phyloP scores from a whole-genome alignment of 2,797 vertebrate genomes.

The Labeo calbasu region DNA sequence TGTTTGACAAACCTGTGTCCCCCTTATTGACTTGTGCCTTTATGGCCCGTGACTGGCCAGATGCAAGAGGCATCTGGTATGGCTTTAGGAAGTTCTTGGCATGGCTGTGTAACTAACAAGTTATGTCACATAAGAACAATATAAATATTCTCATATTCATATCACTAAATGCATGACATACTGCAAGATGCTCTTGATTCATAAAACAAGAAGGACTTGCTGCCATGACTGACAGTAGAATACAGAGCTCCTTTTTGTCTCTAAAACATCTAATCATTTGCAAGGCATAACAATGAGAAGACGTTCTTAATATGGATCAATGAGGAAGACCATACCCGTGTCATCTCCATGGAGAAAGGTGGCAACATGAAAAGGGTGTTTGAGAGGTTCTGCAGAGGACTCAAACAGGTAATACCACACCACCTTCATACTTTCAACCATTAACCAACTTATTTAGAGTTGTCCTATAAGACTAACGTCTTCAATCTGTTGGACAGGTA shows the following conservation, averaged over 20 bases:
- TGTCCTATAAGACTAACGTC: neutral
- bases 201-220: neutral
- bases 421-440: neutral
- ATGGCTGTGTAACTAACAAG: neutral
- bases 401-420: conserved; percentile 81
- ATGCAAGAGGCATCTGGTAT: conserved; percentile 92
- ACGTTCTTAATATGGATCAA: conserved; percentile 96
- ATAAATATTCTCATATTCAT: neutral
- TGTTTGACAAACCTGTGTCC: conserved; percentile 94
- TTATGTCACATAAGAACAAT: neutral
- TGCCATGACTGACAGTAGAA: neutral
- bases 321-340: conserved; percentile 94
- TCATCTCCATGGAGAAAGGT: conserved; percentile 98
- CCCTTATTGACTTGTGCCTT: conserved; percentile 89
- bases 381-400: conserved; percentile 91
- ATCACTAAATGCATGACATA: conserved; percentile 12
- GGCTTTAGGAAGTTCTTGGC: conserved; percentile 48
- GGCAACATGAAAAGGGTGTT: conserved; percentile 97
- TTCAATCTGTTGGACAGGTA: conserved; percentile 74
- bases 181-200: neutral
- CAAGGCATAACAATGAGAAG: conserved; percentile 94
- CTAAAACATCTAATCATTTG: conserved; percentile 26
- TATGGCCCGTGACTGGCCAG: conserved; percentile 94
- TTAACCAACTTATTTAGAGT: neutral
- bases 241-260: neutral